Conservation (phyloP, 2,113 vertebrate species). For the Engraulis encrasicolus region DNA sequence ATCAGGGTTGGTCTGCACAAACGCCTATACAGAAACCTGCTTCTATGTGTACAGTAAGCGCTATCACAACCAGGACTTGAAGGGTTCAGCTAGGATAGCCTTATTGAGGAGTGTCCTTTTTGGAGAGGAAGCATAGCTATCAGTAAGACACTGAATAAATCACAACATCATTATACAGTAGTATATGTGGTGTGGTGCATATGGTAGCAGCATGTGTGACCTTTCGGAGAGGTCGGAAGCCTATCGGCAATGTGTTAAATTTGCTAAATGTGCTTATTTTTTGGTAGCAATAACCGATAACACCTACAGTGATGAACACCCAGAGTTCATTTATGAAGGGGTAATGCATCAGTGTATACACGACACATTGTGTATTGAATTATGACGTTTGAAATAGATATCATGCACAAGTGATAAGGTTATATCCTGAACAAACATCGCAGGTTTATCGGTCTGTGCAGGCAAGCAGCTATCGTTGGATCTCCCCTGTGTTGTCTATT, state of each 20-base stretch:
- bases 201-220: too few species aligned
- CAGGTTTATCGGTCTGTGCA: not conserved
- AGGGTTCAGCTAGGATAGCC: not conserved
- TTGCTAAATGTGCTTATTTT: too few species aligned
- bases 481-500: not conserved
- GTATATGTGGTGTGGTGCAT: not conserved
- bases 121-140: not conserved
- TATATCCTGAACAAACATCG: not conserved
- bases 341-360: conserved; percentile 34
- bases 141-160: not conserved
- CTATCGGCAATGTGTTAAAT: too few species aligned
- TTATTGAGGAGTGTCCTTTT: not conserved
- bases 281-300: not conserved
- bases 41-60: too few species aligned
- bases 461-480: not conserved
- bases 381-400: too few species aligned
- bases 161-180: not conserved
- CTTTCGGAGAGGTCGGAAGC: too few species aligned
- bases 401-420: not conserved
- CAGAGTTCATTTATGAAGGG: conserved; percentile 22
- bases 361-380: not conserved
- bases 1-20: not conserved
- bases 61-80: too few species aligned
- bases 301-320: not conserved
- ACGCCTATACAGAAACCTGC: not conserved